phyloP scores from a whole-genome alignment of 2,888 invertebrate species.

The Brenthis ino region DNA sequence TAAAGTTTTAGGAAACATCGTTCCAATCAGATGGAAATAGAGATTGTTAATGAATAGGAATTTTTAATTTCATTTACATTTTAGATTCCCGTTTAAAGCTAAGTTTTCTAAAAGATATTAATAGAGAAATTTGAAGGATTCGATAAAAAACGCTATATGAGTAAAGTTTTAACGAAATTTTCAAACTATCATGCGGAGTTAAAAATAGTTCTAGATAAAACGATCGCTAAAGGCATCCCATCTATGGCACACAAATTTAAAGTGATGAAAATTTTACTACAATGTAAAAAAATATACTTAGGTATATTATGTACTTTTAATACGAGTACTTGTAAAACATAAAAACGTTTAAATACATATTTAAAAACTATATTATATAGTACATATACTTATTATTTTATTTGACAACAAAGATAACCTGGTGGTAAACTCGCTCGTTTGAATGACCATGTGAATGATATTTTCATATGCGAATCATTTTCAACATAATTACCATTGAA shows the following conservation, averaged over 20 bases:
- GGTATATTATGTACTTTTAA: no score
- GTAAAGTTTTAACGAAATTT: slow-evolving; percentile 21
- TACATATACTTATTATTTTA: no score
- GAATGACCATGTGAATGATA: no score
- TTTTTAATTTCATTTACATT: slow-evolving; percentile 32
- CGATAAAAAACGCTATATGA: slow-evolving; percentile 11
- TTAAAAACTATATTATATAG: no score
- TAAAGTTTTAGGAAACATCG: no score
- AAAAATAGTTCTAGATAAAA: slow-evolving; percentile 13
- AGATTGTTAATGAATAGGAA: slow-evolving; percentile 30
- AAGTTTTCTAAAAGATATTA: slow-evolving; percentile 12
- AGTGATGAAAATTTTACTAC: slow-evolving; percentile 7
- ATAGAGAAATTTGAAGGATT: slow-evolving; percentile 17
- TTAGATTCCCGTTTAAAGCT: slow-evolving; percentile 25
- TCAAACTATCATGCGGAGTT: slow-evolving; percentile 17
- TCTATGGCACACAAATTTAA: slow-evolving; percentile 7
- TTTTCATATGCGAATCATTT: no score
- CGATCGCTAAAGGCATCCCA: slow-evolving; percentile 8
- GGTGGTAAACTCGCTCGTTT: no score
- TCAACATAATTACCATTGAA: no score
- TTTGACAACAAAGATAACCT: no score
- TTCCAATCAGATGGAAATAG: slow-evolving; percentile 24
- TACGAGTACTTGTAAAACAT: no score
- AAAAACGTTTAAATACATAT: no score
- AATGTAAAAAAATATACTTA: background rate